Base-by-base conservation (phyloP, 2,797 vertebrate genomes). In the Moxostoma hubbsi region DNA sequence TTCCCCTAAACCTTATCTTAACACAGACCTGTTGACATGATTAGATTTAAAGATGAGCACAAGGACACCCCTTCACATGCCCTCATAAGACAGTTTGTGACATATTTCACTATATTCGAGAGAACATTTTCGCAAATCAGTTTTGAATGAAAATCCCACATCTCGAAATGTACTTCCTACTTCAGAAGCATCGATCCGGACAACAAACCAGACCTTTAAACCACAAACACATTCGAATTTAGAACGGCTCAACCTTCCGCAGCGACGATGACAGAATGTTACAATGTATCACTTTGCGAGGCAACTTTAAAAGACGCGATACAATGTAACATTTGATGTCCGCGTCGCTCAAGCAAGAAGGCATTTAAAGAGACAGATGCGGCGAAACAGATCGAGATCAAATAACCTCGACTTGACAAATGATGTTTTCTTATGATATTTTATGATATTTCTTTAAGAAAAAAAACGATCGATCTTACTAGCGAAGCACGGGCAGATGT, bases 401-500 rank as follows among this genome's bases (percentile, higher is more conserved):
- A 15, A 61, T 13, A 12, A 50, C 54, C 46, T 43, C 9, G 45
- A 45, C 1, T 59, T 12, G 13, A 58, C 6, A 24, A 53, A 9
- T 43, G 16, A 50, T 12, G 65, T 61, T 47, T 24, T 51, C 47
- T 77, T 69, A 66, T 50, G n/a, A n/a, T n/a, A n/a, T n/a, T n/a
- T n/a, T n/a, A n/a, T n/a, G n/a, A n/a, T n/a, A n/a, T n/a, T n/a
- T n/a, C n/a, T n/a, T n/a, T n/a, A n/a, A n/a, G n/a, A n/a, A n/a
- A n/a, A 66, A 13, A 54, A 79, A 74, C 84, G 54, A 82, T 79
- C 75, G 50, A 82, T 77, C 79, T 80, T 83, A 81, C 86, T 72
- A n/a, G 46, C 74, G 64, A 75, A 72, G 73, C 68, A 67, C 47
- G 62, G 6, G 70, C n/a, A 49, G 47, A 15, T 66, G 46, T 51